Conservation (phyloP, 2,113 vertebrate genomes). For the Sardina pilchardus region DNA sequence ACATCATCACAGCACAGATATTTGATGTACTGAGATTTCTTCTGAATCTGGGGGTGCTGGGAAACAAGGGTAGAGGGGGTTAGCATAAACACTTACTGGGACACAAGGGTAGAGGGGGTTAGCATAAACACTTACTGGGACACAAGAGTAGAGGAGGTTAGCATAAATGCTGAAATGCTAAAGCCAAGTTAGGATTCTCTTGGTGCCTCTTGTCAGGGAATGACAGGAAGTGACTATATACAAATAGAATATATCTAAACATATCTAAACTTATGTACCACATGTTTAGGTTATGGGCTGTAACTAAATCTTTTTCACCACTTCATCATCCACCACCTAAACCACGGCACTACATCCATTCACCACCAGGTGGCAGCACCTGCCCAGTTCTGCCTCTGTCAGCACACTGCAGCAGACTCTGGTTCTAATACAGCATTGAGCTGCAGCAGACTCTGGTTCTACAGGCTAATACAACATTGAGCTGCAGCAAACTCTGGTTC, state of each 20-base stretch:
- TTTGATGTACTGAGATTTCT: slow-evolving; percentile 98
- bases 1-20: slow-evolving; percentile 96
- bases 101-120: slow-evolving; percentile 1
- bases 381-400: neutral
- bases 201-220: neutral
- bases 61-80: slow-evolving; percentile 16
- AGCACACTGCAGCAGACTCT: neutral
- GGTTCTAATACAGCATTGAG: too few species aligned
- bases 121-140: slow-evolving; percentile 59
- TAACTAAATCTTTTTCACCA: neutral
- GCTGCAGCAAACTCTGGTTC: neutral
- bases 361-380: neutral
- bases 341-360: neutral
- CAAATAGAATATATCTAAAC: neutral
- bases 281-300: neutral
- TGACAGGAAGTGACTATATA: neutral
- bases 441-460: too few species aligned
- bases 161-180: neutral
- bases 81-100: neutral
- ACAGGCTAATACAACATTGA: too few species aligned
- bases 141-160: neutral
- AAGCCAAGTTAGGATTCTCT: neutral
- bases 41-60: slow-evolving; percentile 97
- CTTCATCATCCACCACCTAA: neutral
- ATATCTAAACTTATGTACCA: neutral